Conservation (phyloP, 2,113 vertebrate species). For the Choloepus hoffmanni region DNA sequence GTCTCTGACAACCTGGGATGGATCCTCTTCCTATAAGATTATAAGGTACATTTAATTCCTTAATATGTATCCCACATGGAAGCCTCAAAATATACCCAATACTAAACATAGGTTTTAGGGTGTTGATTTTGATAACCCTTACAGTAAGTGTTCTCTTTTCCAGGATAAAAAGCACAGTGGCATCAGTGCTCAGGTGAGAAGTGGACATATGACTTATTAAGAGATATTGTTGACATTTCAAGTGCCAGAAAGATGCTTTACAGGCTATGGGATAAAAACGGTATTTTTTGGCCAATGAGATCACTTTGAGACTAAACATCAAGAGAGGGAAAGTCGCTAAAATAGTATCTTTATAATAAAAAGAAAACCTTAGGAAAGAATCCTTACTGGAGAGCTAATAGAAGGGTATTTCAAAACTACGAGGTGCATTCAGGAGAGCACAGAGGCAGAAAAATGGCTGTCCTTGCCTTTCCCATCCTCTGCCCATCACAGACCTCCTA, state of each 20-base stretch:
- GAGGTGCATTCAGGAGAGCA: neutral
- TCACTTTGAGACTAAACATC: neutral
- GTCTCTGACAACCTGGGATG: neutral
- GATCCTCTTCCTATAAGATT: conserved; percentile 38
- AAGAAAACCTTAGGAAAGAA: neutral
- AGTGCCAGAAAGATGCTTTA: conserved; percentile 27
- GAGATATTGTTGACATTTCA: conserved; percentile 44
- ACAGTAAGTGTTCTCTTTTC: neutral
- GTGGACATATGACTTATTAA: conserved; percentile 44
- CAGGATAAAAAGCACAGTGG: neutral
- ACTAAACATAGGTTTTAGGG: conserved; percentile 41
- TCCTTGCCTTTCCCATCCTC: neutral
- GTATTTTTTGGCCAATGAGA: neutral
- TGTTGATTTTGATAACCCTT: conserved; percentile 1
- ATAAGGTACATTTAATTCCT: conserved; percentile 33
- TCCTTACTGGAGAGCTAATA: neutral
- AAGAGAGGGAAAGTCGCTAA: neutral
- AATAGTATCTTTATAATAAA: neutral
- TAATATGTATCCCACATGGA: neutral
- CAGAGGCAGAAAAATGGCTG: neutral
- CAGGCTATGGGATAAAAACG: neutral
- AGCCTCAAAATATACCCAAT: neutral
- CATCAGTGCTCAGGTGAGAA: conserved; percentile 41
- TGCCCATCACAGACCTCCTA: neutral
- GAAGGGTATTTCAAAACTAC: neutral